Percentiles rank a stretch among this genome's conserved stretches.
phyloP scores from a whole-genome alignment of 2,888 invertebrate genomes.

The Hermaeophaga mercurialis region DNA sequence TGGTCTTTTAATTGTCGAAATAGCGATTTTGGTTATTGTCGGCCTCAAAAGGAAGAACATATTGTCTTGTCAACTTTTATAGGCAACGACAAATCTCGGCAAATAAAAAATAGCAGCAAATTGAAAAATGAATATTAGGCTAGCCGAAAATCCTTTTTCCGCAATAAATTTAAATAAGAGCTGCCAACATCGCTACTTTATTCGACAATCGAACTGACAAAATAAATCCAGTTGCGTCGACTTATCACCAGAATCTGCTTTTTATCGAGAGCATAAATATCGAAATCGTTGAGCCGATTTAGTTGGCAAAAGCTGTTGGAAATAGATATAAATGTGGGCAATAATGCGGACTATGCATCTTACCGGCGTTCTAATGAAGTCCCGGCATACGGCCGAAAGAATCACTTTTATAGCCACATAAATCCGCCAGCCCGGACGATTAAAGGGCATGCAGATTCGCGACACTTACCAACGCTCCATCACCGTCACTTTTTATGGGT shows the following conservation, averaged over 20 bases:
- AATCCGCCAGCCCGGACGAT: slow-evolving; percentile 50
- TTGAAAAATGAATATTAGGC: slow-evolving; percentile 5
- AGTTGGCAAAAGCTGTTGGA: slow-evolving; percentile 49
- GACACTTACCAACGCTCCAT: slow-evolving; percentile 43
- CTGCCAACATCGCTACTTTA: slow-evolving; percentile 25
- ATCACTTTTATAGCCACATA: slow-evolving; percentile 54
- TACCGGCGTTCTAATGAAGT: slow-evolving; percentile 56
- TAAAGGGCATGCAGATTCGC: slow-evolving; percentile 55
- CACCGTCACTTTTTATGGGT: neutral
- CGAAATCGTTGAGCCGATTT: slow-evolving; percentile 41
- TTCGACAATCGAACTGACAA: slow-evolving; percentile 28
- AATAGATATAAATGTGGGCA: slow-evolving; percentile 57
- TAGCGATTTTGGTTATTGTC: too few species aligned
- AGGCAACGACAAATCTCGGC: too few species aligned
- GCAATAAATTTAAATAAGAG: slow-evolving; percentile 25
- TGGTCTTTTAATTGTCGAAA: too few species aligned
- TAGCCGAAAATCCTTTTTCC: slow-evolving; percentile 3
- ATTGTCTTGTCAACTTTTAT: too few species aligned
- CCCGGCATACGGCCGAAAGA: slow-evolving; percentile 54
- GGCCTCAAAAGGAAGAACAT: too few species aligned
- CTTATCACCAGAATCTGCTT: slow-evolving; percentile 28
- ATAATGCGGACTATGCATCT: slow-evolving; percentile 57
- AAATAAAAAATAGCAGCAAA: neutral
- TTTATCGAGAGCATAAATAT: slow-evolving; percentile 28
- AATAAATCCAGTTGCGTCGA: slow-evolving; percentile 26